A percentile compares a stretch with the other conserved stretches of the same genome.
Conservation (phyloP, 2,888 invertebrate species). For the Polyploca ridens region DNA sequence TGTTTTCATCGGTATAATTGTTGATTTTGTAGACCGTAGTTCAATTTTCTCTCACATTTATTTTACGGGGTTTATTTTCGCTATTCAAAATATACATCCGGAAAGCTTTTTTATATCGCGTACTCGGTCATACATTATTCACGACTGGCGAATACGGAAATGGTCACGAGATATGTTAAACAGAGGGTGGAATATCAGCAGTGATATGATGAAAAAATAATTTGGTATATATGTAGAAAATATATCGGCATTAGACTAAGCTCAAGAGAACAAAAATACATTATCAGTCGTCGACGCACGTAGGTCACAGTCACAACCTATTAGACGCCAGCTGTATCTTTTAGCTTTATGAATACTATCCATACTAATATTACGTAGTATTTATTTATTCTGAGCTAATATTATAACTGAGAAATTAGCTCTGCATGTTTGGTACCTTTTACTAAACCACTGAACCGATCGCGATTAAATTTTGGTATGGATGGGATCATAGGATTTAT, state of each 20-base stretch:
- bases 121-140: slow-evolving; percentile 11
- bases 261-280: background rate
- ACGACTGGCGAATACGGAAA: background rate
- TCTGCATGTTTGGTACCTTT: too few species aligned
- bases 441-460: too few species aligned
- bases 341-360: too few species aligned
- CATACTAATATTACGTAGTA: too few species aligned
- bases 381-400: too few species aligned
- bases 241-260: background rate
- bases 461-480: too few species aligned
- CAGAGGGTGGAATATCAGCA: background rate
- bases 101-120: background rate
- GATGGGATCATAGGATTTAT: too few species aligned
- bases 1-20: background rate
- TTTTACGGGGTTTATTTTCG: background rate
- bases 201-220: background rate
- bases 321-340: too few species aligned
- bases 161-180: slow-evolving; percentile 9
- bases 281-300: background rate
- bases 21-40: background rate
- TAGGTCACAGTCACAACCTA: too few species aligned
- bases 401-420: too few species aligned
- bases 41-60: background rate
- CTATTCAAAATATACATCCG: slow-evolving; percentile 3
- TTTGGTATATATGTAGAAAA: background rate